Conservation (phyloP, 2,888 invertebrate species). For the Microdon myrmicae region DNA sequence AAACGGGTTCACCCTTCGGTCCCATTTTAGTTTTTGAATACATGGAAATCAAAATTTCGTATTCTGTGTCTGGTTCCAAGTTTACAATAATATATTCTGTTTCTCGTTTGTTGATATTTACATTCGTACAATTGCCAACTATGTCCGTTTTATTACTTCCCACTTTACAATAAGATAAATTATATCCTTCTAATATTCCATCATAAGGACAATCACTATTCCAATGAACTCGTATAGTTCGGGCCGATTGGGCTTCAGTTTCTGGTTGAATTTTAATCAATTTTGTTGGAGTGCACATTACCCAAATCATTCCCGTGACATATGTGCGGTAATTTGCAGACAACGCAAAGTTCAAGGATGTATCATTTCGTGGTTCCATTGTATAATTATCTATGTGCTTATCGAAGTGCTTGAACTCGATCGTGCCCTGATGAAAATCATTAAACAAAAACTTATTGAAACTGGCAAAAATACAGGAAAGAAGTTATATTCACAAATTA, state of each 20-base stretch:
- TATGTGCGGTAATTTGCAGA: constrained; percentile 76
- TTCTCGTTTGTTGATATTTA: constrained; percentile 53
- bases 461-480: too few species aligned
- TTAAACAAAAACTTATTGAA: neutral
- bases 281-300: constrained; percentile 71
- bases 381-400: constrained; percentile 57
- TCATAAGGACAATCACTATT: constrained; percentile 80
- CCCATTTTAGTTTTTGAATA: constrained; percentile 70
- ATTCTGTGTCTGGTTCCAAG: constrained; percentile 80
- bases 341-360: constrained; percentile 80
- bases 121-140: constrained; percentile 42
- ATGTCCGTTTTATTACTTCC: constrained; percentile 56
- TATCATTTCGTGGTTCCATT: constrained; percentile 68
- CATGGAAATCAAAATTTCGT: constrained; percentile 77
- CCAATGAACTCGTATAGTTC: constrained; percentile 77
- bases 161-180: constrained; percentile 79
- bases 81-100: constrained; percentile 70
- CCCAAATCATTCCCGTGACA: constrained; percentile 89
- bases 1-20: constrained; percentile 71
- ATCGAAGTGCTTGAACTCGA: constrained; percentile 72
- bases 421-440: constrained; percentile 68
- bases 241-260: constrained; percentile 54
- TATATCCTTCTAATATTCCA: constrained; percentile 78
- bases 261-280: constrained; percentile 61
- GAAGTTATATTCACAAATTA: too few species aligned